Evolutionary conservation across 1,140 invertebrate species (phyloP).

Genomic region (Papilio xuthus): DNA sequence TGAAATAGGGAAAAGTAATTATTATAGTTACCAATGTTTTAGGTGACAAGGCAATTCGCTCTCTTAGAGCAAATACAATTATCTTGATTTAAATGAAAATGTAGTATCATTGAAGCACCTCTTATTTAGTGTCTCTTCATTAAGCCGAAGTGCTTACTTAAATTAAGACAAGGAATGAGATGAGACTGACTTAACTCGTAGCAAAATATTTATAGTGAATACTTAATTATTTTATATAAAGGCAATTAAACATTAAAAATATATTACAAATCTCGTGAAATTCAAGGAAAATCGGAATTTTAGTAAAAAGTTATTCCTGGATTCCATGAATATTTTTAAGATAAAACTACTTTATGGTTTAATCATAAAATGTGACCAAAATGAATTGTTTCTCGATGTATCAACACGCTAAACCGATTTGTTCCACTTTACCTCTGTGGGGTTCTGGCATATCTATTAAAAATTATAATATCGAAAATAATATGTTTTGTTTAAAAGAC

Average conservation of each 20-base stretch:
- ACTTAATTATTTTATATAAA: background rate
- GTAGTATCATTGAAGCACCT: constrained; percentile 53
- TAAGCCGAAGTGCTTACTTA: constrained; percentile 66
- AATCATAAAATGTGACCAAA: constrained; percentile 47
- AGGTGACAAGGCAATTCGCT: constrained; percentile 29
- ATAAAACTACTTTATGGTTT: constrained; percentile 21
- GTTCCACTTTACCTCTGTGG: constrained; percentile 71
- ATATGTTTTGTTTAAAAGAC: constrained; percentile 49
- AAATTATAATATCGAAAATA: constrained; percentile 71
- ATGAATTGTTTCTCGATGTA: constrained; percentile 57
- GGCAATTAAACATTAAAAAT: background rate
- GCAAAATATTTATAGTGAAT: constrained; percentile 20
- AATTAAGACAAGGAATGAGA: constrained; percentile 58
- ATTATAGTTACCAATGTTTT: constrained; percentile 18
- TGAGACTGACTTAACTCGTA: constrained; percentile 55
- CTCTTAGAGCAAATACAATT: constrained; percentile 59
- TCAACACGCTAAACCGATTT: constrained; percentile 61
- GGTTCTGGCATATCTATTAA: constrained; percentile 70
- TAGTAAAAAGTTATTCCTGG: background rate
- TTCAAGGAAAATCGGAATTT: background rate
- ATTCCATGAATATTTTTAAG: background rate
- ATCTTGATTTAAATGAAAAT: constrained; percentile 62
- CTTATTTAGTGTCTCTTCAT: constrained; percentile 67
- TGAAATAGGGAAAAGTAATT: background rate
- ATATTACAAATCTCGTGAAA: background rate